These are phyloP conservation scores for Oostethus manadensis DNA, from an alignment of 2,113 vertebrate genomes.

Conservation along the genomic window DNA sequence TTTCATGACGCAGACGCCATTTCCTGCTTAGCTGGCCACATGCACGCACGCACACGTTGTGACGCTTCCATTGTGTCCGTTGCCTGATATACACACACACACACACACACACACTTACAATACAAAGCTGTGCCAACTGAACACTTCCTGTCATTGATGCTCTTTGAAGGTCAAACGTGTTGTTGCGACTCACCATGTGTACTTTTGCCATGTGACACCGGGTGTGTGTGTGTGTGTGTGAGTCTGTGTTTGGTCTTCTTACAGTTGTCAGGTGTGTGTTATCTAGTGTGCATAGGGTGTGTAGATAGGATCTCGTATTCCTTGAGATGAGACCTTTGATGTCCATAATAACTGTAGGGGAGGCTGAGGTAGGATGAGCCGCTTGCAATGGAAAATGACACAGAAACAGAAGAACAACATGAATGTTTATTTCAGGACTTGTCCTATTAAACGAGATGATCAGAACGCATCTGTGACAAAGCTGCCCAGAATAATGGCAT, in stretches of 20 bases:
- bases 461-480: too few relatives aligned
- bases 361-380: too few relatives aligned
- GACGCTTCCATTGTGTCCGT: slow-evolving; percentile 30
- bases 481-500: too few relatives aligned
- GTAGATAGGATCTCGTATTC: too few relatives aligned
- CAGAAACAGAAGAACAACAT: too few relatives aligned
- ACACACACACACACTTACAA: too few relatives aligned
- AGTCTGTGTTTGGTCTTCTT: not conserved
- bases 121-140: slow-evolving; percentile 22
- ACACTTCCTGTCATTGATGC: slow-evolving; percentile 46
- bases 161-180: slow-evolving; percentile 4
- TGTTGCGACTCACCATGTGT: not conserved
- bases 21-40: not conserved
- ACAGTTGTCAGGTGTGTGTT: not conserved
- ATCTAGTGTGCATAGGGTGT: not conserved
- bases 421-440: too few relatives aligned
- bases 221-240: not conserved
- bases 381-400: too few relatives aligned
- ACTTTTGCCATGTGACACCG: not conserved
- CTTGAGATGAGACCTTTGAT: too few relatives aligned
- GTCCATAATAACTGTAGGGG: too few relatives aligned
- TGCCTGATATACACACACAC: not conserved
- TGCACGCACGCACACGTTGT: not conserved
- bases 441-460: too few relatives aligned
- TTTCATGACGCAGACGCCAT: not conserved